phyloP scores from a whole-genome alignment of 2,113 vertebrate genomes.

The Hippotragus niger region DNA sequence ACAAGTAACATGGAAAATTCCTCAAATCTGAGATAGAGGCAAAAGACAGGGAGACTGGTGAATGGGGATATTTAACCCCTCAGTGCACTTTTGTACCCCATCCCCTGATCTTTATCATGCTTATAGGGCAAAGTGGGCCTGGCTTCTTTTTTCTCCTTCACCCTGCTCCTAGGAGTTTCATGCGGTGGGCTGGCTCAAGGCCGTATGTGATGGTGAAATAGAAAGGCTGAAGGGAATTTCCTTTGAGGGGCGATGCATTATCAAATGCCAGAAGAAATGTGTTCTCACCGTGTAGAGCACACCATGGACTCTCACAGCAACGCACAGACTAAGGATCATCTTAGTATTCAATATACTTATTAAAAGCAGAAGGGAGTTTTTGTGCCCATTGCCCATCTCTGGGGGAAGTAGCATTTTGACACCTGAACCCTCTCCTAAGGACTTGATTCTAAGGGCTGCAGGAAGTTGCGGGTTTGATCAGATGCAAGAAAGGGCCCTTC shows the following conservation, averaged over 20 bases:
- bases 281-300: neutral
- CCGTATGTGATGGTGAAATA: neutral
- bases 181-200: neutral
- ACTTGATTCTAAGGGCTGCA: neutral
- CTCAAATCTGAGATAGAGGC: neutral
- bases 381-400: neutral
- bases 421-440: neutral
- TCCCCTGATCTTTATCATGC: neutral
- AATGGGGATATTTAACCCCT: neutral
- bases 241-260: neutral
- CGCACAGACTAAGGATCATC: neutral
- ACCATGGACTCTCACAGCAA: neutral
- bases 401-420: neutral
- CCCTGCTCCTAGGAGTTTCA: neutral
- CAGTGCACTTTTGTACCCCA: neutral
- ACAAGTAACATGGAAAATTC: neutral
- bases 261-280: conserved; percentile 11
- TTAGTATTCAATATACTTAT: neutral
- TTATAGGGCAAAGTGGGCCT: neutral
- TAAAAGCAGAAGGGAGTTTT: neutral
- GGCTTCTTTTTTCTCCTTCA: neutral
- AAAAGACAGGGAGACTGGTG: neutral
- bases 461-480: neutral
- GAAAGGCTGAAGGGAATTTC: conserved; percentile 1
- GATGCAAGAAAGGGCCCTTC: neutral